Percentiles rank a stretch among this genome's conserved stretches.
phyloP scores from a whole-genome alignment of 2,113 vertebrate species.

The Lynx canadensis region DNA sequence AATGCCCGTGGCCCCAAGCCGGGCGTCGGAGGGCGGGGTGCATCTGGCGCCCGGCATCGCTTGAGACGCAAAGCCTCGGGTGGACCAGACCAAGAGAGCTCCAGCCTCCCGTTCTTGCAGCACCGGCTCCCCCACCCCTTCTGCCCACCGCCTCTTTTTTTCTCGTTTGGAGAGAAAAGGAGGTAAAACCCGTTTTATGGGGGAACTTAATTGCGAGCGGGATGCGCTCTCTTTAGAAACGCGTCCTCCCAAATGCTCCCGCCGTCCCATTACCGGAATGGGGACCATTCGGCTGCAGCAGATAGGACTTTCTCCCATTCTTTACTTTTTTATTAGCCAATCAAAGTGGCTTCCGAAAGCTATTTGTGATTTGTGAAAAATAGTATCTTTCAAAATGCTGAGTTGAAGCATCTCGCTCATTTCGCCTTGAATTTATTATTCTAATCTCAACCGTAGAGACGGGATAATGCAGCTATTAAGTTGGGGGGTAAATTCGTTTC shows the following conservation, averaged over 20 bases:
- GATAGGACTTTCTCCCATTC: conserved; percentile 86
- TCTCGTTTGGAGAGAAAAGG: conserved; percentile 76
- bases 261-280: conserved; percentile 84
- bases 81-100: conserved; percentile 8
- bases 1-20: conserved; percentile 72
- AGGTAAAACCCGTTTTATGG: conserved; percentile 82
- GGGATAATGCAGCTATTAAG: conserved; percentile 82
- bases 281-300: conserved; percentile 83
- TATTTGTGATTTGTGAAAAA: conserved; percentile 87
- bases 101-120: neutral
- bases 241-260: conserved; percentile 82
- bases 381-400: conserved; percentile 87
- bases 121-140: neutral
- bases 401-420: conserved; percentile 84
- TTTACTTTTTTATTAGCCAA: conserved; percentile 89
- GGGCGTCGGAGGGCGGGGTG: conserved; percentile 64
- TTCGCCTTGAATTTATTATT: conserved; percentile 88
- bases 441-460: conserved; percentile 83
- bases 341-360: conserved; percentile 87
- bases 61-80: neutral
- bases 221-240: conserved; percentile 83
- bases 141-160: conserved; percentile 56
- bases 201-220: conserved; percentile 84
- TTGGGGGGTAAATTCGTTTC: conserved; percentile 81
- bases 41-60: conserved; percentile 53